These are phyloP conservation scores for Stramonita haemastoma DNA, from an alignment of 2,888 invertebrate genomes.

Conservation along the genomic window DNA sequence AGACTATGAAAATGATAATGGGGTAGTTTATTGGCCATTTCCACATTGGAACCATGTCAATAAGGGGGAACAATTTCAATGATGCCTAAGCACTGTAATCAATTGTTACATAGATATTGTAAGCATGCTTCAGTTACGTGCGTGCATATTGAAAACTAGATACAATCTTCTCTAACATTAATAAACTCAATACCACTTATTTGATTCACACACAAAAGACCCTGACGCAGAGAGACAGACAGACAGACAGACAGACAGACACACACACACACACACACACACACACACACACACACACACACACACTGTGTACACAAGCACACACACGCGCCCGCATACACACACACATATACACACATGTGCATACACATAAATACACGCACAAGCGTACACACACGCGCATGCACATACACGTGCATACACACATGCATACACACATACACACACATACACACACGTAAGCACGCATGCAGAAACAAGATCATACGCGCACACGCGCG, in stretches of 20 bases:
- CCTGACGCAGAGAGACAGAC: constrained; percentile 5
- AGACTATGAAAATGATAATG: too few relatives aligned
- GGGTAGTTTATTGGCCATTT: too few relatives aligned
- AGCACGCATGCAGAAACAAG: background rate
- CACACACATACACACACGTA: background rate
- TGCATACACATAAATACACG: background rate
- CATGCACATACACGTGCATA: background rate
- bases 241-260: background rate
- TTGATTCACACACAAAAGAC: too few relatives aligned
- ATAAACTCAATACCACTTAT: too few relatives aligned
- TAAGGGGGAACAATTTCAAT: too few relatives aligned
- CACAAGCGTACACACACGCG: background rate
- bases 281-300: background rate
- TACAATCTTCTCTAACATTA: too few relatives aligned
- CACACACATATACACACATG: background rate
- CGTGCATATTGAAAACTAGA: too few relatives aligned
- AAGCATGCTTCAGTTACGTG: too few relatives aligned
- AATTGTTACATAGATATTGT: too few relatives aligned
- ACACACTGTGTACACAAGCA: background rate
- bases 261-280: background rate
- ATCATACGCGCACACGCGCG: too few relatives aligned
- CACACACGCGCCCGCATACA: background rate
- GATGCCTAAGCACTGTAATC: too few relatives aligned
- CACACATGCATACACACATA: background rate
- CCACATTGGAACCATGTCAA: too few relatives aligned